Evolutionary conservation across 2,888 invertebrate genomes (phyloP).

Genomic region (Drosophila atripex): DNA sequence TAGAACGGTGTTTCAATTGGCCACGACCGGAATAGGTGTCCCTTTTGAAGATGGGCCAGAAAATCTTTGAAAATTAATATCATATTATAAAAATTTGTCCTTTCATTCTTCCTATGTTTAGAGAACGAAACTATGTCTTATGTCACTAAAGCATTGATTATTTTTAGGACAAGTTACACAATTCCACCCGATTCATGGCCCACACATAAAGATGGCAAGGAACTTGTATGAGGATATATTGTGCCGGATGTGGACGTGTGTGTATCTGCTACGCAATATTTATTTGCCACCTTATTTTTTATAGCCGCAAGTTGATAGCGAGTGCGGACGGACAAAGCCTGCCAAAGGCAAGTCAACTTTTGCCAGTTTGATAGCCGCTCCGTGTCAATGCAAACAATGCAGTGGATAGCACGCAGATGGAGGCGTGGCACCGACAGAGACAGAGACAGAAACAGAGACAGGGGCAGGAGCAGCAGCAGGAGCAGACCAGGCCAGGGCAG

Average conservation of each 20-base stretch:
- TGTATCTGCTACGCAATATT: slow-evolving; percentile 53
- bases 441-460: background rate
- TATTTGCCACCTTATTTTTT: slow-evolving; percentile 52
- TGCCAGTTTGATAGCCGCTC: slow-evolving; percentile 60
- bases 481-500: slow-evolving; percentile 6
- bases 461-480: background rate
- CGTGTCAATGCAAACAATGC: slow-evolving; percentile 71
- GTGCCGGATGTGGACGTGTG: slow-evolving; percentile 23
- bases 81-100: background rate
- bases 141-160: background rate
- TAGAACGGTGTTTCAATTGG: background rate
- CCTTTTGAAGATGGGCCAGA: background rate
- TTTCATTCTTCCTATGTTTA: background rate
- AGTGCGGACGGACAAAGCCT: slow-evolving; percentile 32
- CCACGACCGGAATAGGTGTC: background rate
- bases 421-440: slow-evolving; percentile 3
- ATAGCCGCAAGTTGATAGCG: slow-evolving; percentile 58
- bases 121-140: background rate
- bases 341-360: slow-evolving; percentile 49
- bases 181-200: background rate
- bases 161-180: background rate
- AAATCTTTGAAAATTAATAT: slow-evolving; percentile 1
- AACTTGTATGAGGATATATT: slow-evolving; percentile 11
- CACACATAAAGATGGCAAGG: slow-evolving; percentile 14
- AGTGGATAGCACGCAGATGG: slow-evolving; percentile 18